These are phyloP conservation scores for Schizothorax lantsangensis DNA, from an alignment of 2,797 vertebrate species.

Conservation along the genomic window DNA sequence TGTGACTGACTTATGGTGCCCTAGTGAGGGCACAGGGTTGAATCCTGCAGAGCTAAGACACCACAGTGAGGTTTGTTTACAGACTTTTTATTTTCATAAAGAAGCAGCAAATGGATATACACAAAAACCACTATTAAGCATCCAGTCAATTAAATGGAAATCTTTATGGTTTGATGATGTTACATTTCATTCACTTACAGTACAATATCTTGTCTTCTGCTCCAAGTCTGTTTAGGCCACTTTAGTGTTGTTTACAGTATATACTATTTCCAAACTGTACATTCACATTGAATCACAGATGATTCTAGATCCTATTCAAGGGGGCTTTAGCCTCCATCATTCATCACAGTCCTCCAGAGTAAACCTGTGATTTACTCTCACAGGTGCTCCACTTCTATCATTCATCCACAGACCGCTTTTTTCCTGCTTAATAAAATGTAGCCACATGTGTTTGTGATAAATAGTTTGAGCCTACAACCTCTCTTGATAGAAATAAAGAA, in stretches of 20 bases:
- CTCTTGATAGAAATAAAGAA: background rate
- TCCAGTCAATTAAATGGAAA: background rate
- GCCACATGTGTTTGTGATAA: background rate
- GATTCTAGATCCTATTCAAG: background rate
- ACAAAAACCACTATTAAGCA: background rate
- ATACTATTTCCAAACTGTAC: background rate
- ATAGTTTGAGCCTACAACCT: background rate
- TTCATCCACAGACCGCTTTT: background rate
- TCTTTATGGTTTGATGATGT: background rate
- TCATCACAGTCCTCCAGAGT: background rate
- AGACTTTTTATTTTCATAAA: background rate
- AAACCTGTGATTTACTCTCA: constrained; percentile 7
- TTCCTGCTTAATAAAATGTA: background rate
- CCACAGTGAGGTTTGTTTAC: background rate
- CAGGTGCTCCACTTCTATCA: background rate
- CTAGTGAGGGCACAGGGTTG: background rate
- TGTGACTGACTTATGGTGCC: background rate
- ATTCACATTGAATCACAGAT: background rate
- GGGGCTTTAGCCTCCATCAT: background rate
- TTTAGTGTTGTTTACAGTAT: background rate
- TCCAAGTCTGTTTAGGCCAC: background rate
- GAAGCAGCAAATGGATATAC: background rate
- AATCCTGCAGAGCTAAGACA: background rate
- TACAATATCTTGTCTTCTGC: background rate
- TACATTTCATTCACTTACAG: background rate